Evolutionary conservation across 2,888 invertebrate genomes (phyloP).

Genomic region (Nesidiocoris tenuis): DNA sequence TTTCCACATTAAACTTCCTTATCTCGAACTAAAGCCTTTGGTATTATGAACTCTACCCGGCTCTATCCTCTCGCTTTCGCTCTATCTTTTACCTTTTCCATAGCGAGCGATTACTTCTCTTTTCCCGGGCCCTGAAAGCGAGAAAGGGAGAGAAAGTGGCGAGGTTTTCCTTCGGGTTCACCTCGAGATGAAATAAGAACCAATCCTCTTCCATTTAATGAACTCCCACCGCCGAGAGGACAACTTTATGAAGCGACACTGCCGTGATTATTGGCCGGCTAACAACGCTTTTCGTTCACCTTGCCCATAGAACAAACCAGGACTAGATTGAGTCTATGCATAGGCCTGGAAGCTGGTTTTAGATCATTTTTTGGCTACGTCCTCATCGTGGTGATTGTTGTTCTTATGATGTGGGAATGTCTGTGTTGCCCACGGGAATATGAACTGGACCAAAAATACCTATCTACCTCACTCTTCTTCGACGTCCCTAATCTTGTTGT

Average conservation of each 20-base stretch:
- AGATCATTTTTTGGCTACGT: no score
- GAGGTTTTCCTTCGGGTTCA: constrained; percentile 4
- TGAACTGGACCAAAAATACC: no score
- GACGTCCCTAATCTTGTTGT: no score
- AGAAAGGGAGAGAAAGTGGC: neutral
- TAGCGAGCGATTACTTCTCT: constrained; percentile 7
- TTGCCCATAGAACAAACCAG: no score
- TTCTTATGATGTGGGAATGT: no score
- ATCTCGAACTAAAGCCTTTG: constrained; percentile 19
- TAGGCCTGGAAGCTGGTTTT: no score
- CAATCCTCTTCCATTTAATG: constrained; percentile 8
- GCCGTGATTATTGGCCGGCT: neutral
- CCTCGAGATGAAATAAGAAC: constrained; percentile 14
- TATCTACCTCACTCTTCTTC: no score
- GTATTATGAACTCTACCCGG: constrained; percentile 23
- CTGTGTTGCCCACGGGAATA: no score
- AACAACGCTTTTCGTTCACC: no score
- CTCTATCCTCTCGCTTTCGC: neutral
- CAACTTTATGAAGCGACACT: neutral
- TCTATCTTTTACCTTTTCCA: neutral
- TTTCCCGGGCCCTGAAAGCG: neutral
- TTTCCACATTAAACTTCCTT: constrained; percentile 27
- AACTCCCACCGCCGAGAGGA: neutral
- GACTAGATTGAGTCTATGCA: no score
- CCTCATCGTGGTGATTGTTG: no score